phyloP scores from a whole-genome alignment of 1,140 invertebrate species.

The Pachypeltis micranthus region DNA sequence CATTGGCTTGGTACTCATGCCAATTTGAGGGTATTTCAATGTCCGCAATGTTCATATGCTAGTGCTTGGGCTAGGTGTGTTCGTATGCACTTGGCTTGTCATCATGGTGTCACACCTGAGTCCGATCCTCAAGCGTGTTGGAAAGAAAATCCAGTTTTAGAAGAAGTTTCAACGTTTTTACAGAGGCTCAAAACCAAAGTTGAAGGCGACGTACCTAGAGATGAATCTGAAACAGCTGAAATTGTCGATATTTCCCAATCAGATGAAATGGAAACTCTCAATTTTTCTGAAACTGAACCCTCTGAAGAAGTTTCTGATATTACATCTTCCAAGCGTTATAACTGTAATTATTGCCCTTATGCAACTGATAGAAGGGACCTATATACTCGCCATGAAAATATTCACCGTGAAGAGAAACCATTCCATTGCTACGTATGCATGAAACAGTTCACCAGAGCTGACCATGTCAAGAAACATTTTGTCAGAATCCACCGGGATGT shows the following conservation, averaged over 20 bases:
- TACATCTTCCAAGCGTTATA: slow-evolving; percentile 55
- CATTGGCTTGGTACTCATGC: slow-evolving; percentile 74
- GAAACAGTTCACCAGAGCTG: slow-evolving; percentile 86
- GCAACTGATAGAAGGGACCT: slow-evolving; percentile 84
- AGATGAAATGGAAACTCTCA: not conserved
- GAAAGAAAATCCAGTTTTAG: slow-evolving; percentile 58
- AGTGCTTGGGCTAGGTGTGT: slow-evolving; percentile 63
- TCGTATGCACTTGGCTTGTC: slow-evolving; percentile 54
- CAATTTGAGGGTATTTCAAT: slow-evolving; percentile 57
- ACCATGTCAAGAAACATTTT: slow-evolving; percentile 90
- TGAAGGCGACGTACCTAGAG: slow-evolving; percentile 34
- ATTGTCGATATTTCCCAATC: not conserved
- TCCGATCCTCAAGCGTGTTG: slow-evolving; percentile 39
- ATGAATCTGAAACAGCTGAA: slow-evolving; percentile 4
- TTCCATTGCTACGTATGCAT: slow-evolving; percentile 85
- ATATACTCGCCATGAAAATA: slow-evolving; percentile 90
- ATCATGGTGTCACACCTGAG: slow-evolving; percentile 50
- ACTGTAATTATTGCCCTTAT: slow-evolving; percentile 74
- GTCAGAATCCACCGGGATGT: slow-evolving; percentile 78
- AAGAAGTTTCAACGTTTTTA: slow-evolving; percentile 58
- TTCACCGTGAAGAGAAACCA: slow-evolving; percentile 85
- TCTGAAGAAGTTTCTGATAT: not conserved
- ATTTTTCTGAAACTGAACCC: not conserved
- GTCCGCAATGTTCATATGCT: slow-evolving; percentile 58
- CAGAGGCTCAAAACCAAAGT: slow-evolving; percentile 52